Evolutionary conservation across 1,140 invertebrate species (phyloP).

Genomic region (Bombyx mori): ASM3026992v2 NC_085131.1:641001-641500

Average conservation of each 20-base stretch:
- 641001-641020: slow-evolving; percentile 44
- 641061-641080: slow-evolving; percentile 63
- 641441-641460: no score
- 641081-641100: slow-evolving; percentile 65
- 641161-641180: slow-evolving; percentile 25
- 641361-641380: slow-evolving; percentile 72
- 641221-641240: slow-evolving; percentile 52
- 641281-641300: slow-evolving; percentile 55
- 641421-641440: no score
- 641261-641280: slow-evolving; percentile 65
- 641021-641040: slow-evolving; percentile 50
- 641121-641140: slow-evolving; percentile 37
- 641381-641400: slow-evolving; percentile 60
- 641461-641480: no score
- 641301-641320: slow-evolving; percentile 65
- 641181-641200: no score
- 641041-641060: slow-evolving; percentile 26
- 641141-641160: slow-evolving; percentile 62
- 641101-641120: slow-evolving; percentile 30
- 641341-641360: slow-evolving; percentile 71
- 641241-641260: slow-evolving; percentile 39
- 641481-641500: no score
- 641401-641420: no score
- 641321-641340: slow-evolving; percentile 68
- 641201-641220: slow-evolving; percentile 1